Base-by-base conservation (phyloP, 2,113 vertebrate genomes). In the Uropsilus gracilis region DNA sequence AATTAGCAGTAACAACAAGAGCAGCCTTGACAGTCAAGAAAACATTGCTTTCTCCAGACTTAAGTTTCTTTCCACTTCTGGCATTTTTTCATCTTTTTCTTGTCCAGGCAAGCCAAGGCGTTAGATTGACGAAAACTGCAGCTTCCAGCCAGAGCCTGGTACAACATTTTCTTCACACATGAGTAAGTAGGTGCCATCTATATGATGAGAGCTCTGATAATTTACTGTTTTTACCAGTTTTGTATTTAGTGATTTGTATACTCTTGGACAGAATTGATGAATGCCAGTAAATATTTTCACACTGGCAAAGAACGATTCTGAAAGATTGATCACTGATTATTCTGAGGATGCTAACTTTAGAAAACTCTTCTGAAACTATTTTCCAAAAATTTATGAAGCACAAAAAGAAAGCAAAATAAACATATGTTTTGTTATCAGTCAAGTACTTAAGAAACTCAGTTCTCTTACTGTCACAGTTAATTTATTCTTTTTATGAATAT, bases 401-500 rank as follows among this genome's bases (percentile, higher is more conserved):
- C 12, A 87, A 8, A 80, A 59, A 77, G 14, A 73, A 86, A 68
- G 14, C 24, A 53, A 77, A 34, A 22, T 18, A 85, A 8, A 46
- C 6, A 77, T 6, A 26, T 48, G 2, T 26, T 90, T 72, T 80
- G 55, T 80, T 59, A 39, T 59, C 6, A 86, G 14, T 0, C 44
- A n/a, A n/a, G n/a, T n/a, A 30, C 12, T 22, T 53, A 53, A 72
- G 34, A 50, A 81, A 84, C n/a, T 34, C 13, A 14, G 8, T 61
- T 61, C 48, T 28, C n/a, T 86, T 89, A 0, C 30, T n/a, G 46
- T 57, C 28, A 80, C 14, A 89, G 24, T 46, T 73, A 59, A 46
- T n/a, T n/a, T n/a, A n/a, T 20, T 91, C 94, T 50, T 9, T 44
- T 44, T 91, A 46, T 90, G 30, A 90, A 53, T 44, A 32, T 32